These are phyloP conservation scores for Eupristina koningsbergeri DNA, from an alignment of 1,140 invertebrate genomes.

Conservation along the genomic window DNA sequence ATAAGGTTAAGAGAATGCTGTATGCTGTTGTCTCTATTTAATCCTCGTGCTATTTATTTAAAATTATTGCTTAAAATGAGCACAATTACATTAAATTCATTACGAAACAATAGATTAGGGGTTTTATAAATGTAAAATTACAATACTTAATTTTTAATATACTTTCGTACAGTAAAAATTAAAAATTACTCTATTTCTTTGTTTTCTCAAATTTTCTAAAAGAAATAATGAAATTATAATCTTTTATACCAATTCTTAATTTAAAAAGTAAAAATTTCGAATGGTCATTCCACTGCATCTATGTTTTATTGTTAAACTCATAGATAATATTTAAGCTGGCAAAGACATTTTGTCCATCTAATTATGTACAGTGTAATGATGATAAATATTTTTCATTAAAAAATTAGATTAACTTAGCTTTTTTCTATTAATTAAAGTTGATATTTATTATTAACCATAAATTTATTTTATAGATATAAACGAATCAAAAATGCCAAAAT, in stretches of 20 bases:
- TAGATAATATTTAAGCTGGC: neutral
- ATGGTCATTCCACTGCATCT: neutral
- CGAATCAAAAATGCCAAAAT: constrained; percentile 64
- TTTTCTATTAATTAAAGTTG: neutral
- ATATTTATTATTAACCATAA: neutral
- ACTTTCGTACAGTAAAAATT: no score
- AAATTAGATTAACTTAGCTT: neutral
- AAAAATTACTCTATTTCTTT: no score
- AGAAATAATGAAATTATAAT: neutral
- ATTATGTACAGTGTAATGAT: neutral
- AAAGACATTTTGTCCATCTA: neutral
- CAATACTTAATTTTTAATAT: no score
- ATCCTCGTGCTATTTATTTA: neutral
- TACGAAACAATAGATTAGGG: neutral
- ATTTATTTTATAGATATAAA: neutral
- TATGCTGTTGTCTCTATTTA: neutral
- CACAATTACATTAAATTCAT: neutral
- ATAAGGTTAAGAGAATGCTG: neutral
- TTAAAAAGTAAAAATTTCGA: neutral
- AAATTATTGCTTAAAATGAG: neutral
- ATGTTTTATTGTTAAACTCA: neutral
- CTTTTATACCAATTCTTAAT: neutral
- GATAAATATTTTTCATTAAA: neutral
- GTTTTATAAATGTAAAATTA: no score
- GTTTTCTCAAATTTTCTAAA: neutral